Base-by-base conservation (phyloP, 2,888 invertebrate genomes). In the Polia nebulosa region DNA sequence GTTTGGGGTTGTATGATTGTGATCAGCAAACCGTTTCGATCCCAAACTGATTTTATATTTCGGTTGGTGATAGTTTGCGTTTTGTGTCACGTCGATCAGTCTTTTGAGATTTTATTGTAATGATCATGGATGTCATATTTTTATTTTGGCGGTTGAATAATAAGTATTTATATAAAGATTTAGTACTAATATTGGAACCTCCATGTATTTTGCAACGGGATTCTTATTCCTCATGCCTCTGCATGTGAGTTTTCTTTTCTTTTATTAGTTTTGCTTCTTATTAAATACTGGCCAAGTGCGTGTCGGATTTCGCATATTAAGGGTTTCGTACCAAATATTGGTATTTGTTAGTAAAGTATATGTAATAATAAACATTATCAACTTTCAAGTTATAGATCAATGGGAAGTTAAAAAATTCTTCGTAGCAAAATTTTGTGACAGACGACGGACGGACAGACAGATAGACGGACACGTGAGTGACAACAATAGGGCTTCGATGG, bases 1-100 rank as follows among this genome's bases (percentile, higher is more conserved):
- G 58, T 32, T 60, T 20, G 53, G 67, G 60, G 76, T 44, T 47
- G 47, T 39, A 27, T n/a, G 80, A 68, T 75, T 80, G 52, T 61
- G 51, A 77, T 75, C 63, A 64, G 45, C 60, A 36, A 78, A 32
- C n/a, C 45, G 53, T 62, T 66, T 56, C 9, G 75, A 45, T 61
- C 29, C 41, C 29, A 4, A 53, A 47, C 20, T 3, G 36, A 57
- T 57, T 57, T 70, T 51, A 34, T 41, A 41, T 56, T 78, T 25
- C 22, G 15, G 59, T n/a, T 32, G 55, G 49, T 9, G 41, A 59
- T 71, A 56, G 51, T 55, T 69, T 49, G 45, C 49, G 45, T 56
- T 70, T 47, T 2, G 13, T 53, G 52, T 22, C 57, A 56, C 39
- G 55, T 36, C 55, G 51, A 44, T 77, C 60, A 76, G 44, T 73